Base-by-base conservation (phyloP, 2,888 invertebrate species). In the Aspidiotus destructor region DNA sequence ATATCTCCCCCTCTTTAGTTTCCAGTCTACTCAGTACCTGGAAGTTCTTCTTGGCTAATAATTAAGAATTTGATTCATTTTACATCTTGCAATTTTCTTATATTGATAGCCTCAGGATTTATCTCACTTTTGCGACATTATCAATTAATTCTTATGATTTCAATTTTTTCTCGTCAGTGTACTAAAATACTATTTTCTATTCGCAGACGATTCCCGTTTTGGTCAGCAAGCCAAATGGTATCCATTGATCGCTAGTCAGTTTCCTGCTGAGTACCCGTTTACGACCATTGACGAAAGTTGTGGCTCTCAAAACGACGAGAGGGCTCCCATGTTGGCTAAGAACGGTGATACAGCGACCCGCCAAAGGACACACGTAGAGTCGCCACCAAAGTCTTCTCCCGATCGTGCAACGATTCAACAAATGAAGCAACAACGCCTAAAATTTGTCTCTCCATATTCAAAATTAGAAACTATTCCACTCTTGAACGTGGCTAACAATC, bases 201-300 rank as follows among this genome's bases (percentile, higher is more conserved):
- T 76, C 76, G 65, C 76, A 81, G 81, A 77, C 73, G 79, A 79
- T 73, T 78, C 79, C 28, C 28, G 5, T 28, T n/a, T 83, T 74
- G 72, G 72, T 28, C 80, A 81, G 69, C 77, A 79, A 71, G 82
- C 81, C 73, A 80, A 80, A 73, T 87, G 86, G 86, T 81, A 84
- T 70, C 87, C 87, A 8, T 77, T 87, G 71, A 84, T 86, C 61
- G 87, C 87, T 41, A 86, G 84, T 70, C 88, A 87, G 77, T 87
- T 87, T 76, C 84, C 86, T 16, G 81, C 82, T 28, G 81, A 82
- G 71, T 87, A 86, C 60, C 87, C 87, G 67, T 87, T 87, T 78
- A 75, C 77, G 48, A 74, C 75, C 62, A 73, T 75, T 72, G 75
- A 74, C 71, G 71, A 65, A 8, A 65, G 58, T 28, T 13, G 15